Base-by-base conservation (phyloP, 2,113 vertebrate genomes). In the Ceratotherium simum region DNA sequence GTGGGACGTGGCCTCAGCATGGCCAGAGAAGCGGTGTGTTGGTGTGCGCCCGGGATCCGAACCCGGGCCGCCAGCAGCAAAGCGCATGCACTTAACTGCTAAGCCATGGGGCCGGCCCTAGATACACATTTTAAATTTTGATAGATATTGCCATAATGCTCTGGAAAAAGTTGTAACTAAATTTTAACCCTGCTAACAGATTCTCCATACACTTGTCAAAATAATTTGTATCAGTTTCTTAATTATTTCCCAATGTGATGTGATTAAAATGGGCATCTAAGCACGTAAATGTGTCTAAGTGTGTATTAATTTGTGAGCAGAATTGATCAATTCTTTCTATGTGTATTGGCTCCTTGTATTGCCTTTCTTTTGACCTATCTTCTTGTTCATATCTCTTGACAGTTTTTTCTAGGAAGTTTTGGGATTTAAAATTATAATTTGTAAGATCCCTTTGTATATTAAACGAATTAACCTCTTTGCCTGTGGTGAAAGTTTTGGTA, bases 171-270 rank as follows among this genome's bases (percentile, higher is more conserved):
- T 31, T 90, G 8, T 82, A 72, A 87, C 33, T 58, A 13, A 85
- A 33, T 67, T 78, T 67, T 82, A 87, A 10, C 27, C 8, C 12
- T 58, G 33, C 25, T 90, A 67, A 58, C 8, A 72, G 62, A 81
- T 83, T 93, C 31, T 58, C 7, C 29, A 78, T 17, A 39, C 1
- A 75, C 9, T 92, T 65, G 5, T 54, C 17, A 84, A 91, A 75
- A 25, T 16, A 16, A 64, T 56, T 95, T 83, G 81, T 81, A 75
- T 90, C 31, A 67, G 58, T 70, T 69, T 67, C n/a, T 46, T 72
- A 87, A 75, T 67, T 75, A 88, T 84, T 92, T 80, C 58, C n/a
- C 42, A 81, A 2, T 48, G 5, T 39, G 18, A 16, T 10, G 0
- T 23, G 9, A 31, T 51, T 91, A 84, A 89, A 84, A 70, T 58